Evolutionary conservation across 2,888 invertebrate species (phyloP).

Genomic region (Acleris laterana): DNA sequence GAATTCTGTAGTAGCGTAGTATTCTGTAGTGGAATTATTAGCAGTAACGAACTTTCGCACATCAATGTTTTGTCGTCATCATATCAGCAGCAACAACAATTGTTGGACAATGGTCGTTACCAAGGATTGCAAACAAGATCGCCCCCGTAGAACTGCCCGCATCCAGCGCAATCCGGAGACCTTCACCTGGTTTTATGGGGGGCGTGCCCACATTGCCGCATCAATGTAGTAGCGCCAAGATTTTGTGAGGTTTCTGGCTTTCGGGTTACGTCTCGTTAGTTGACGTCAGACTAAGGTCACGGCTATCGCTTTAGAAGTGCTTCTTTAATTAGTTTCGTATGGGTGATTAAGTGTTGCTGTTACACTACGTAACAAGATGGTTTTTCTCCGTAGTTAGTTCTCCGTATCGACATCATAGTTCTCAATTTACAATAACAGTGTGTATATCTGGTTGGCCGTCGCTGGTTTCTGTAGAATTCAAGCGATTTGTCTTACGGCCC

Average conservation of each 20-base stretch:
- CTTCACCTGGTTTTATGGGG: no score
- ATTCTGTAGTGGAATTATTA: not conserved
- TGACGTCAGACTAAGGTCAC: constrained; percentile 27
- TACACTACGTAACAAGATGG: no score
- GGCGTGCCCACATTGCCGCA: no score
- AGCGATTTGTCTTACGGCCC: constrained; percentile 23
- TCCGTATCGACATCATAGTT: not conserved
- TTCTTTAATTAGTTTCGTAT: constrained; percentile 13
- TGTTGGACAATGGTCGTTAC: no score
- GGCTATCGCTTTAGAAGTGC: constrained; percentile 26
- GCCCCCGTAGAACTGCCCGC: no score
- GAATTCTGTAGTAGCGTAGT: not conserved
- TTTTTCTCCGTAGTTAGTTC: not conserved
- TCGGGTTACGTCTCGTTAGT: constrained; percentile 24
- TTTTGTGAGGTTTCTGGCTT: constrained; percentile 36
- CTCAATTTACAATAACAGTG: constrained; percentile 2
- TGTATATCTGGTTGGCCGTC: not conserved
- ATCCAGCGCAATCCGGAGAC: no score
- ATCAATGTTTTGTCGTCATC: not conserved
- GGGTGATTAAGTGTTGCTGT: not conserved
- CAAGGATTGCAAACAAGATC: no score
- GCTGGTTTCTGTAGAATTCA: constrained; percentile 11
- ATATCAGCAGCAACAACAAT: not conserved
- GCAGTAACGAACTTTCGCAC: not conserved
- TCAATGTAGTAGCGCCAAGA: not conserved